These are phyloP conservation scores for Caenorhabditis sp. DNA, from an alignment of 2,888 invertebrate genomes.

Conservation along the genomic window DNA sequence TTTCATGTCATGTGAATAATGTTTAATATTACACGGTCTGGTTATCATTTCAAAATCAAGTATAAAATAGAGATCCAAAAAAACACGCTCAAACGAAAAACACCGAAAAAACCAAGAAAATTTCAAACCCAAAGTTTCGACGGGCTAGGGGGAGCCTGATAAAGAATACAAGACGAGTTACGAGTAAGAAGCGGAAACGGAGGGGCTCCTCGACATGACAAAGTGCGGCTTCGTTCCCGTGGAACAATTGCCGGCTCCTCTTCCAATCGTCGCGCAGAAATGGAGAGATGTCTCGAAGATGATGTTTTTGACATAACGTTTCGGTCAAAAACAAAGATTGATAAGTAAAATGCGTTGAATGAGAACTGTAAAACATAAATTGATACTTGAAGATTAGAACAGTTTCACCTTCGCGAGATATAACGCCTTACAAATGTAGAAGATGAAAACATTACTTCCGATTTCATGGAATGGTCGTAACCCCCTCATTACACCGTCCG, in stretches of 20 bases:
- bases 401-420: conserved; percentile 39
- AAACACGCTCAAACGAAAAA: neutral
- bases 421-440: conserved; percentile 35
- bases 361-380: conserved; percentile 54
- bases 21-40: neutral
- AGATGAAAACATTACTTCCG: conserved; percentile 18
- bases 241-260: conserved; percentile 59
- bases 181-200: conserved; percentile 47
- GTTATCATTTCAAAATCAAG: neutral
- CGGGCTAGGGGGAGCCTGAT: conserved; percentile 19
- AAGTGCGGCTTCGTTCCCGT: conserved; percentile 57
- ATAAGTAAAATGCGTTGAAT: conserved; percentile 66
- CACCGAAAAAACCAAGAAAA: neutral
- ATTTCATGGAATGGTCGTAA: conserved; percentile 26
- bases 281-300: conserved; percentile 60
- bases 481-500: conserved; percentile 55
- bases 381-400: neutral
- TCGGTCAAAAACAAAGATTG: conserved; percentile 63
- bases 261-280: conserved; percentile 51
- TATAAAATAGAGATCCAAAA: neutral
- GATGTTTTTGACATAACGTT: conserved; percentile 63
- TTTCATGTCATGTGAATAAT: no score
- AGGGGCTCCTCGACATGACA: conserved; percentile 58
- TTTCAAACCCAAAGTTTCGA: conserved; percentile 17
- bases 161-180: conserved; percentile 46